Conservation (phyloP, 1,140 invertebrate genomes). For the Hycleus phaleratus region DNA sequence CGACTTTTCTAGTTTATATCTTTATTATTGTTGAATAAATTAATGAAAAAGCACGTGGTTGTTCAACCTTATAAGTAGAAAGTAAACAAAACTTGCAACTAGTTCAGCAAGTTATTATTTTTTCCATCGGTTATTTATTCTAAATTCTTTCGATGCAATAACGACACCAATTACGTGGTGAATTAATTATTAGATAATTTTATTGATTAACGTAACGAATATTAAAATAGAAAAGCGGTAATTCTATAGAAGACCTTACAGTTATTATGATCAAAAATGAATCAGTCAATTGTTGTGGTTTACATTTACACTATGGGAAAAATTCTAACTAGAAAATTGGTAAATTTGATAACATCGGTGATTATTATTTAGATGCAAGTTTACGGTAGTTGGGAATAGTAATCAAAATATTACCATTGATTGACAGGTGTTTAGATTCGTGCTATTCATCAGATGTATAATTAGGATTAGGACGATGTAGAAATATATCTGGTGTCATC, state of each 20-base stretch:
- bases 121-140: neutral
- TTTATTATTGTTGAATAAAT: too few species aligned
- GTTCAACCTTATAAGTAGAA: slow-evolving; percentile 8
- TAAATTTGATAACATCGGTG: too few species aligned
- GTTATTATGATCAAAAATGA: neutral
- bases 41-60: neutral
- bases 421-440: too few species aligned
- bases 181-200: slow-evolving; percentile 4
- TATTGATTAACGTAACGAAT: neutral
- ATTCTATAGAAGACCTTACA: neutral
- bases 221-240: too few species aligned
- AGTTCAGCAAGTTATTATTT: neutral
- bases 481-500: too few species aligned
- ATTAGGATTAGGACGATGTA: too few species aligned
- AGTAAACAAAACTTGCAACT: slow-evolving; percentile 10
- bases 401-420: neutral
- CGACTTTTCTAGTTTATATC: neutral
- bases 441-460: too few species aligned
- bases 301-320: too few species aligned
- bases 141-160: neutral
- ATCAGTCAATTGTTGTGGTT: neutral
- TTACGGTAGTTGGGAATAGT: neutral
- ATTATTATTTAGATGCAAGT: neutral
- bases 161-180: neutral
- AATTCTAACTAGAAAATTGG: too few species aligned